Evolutionary conservation across 2,797 vertebrate species (phyloP), one percentile per base, ranked within the genome.

Genomic region (Hozukius guyotensis): DNA sequence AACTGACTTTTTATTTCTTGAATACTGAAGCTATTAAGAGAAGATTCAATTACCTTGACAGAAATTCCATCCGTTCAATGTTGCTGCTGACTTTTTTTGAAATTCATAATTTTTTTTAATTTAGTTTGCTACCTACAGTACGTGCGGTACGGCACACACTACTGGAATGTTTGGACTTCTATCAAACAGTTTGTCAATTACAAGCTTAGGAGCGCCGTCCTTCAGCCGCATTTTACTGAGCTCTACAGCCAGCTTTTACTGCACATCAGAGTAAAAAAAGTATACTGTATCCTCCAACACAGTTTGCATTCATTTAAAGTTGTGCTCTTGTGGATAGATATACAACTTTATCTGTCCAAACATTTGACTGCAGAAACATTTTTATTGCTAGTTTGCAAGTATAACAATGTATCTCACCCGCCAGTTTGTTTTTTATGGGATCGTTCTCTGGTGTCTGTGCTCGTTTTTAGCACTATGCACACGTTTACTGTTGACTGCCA

Each of bases 21-120:
- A 61, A 69, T 29, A 4, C 22, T 52, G 32, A 59, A 31, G 32
- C n/a, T 65, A 11, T 75, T 62, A 42, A 63, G 57, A 32, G 16
- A 2, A 46, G 25, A 72, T 29, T 56, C 16, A 77, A 62, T 82
- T 70, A 69, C 75, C 68, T 79, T 80, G 78, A 82, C 63, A 81
- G 61, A 77, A 69, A 72, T 78, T 63, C 24, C n/a, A 32, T 74
- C n/a, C 32, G 13, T 84, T 76, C n/a, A n/a, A 11, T 42, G 14
- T 60, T 55, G 36, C 38, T 55, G 25, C 25, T 3, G 6, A n/a
- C 8, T 32, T 80, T 82, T 66, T 34, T 53, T 67, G 8, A 20
- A 34, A 42, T 42, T 42, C 38, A 42, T 42, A 42, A 7, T 42
- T 42, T 42, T 14, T 34, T 53, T 67, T 10, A 11, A 38, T 66